Evolutionary conservation across 2,797 vertebrate genomes (phyloP).

Genomic region (Hozukius guyotensis): DNA sequence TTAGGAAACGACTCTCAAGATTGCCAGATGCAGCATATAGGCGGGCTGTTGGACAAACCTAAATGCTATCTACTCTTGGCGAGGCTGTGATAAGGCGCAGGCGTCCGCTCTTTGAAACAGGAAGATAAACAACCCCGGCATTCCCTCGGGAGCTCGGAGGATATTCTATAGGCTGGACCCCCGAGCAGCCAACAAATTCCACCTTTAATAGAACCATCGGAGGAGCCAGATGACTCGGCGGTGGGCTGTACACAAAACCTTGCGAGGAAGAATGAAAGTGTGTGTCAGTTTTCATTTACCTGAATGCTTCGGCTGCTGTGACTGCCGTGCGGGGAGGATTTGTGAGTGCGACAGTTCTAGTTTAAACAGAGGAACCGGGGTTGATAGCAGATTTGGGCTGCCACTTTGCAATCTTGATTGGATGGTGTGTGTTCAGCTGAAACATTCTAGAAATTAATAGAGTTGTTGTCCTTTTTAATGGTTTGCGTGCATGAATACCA

Average conservation of each 20-base stretch:
- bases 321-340: conserved; percentile 29
- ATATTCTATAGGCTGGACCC: conserved; percentile 69
- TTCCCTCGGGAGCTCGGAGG: conserved; percentile 60
- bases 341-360: conserved; percentile 47
- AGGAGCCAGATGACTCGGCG: conserved; percentile 61
- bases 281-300: conserved; percentile 78
- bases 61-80: conserved; percentile 71
- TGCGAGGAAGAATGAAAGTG: conserved; percentile 70
- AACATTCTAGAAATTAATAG: conserved; percentile 16
- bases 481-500: background rate
- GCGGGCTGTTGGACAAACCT: conserved; percentile 66
- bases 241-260: conserved; percentile 59
- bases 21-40: conserved; percentile 63
- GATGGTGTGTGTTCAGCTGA: conserved; percentile 11
- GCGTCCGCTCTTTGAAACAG: conserved; percentile 73
- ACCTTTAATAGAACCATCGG: conserved; percentile 70
- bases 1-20: conserved; percentile 63
- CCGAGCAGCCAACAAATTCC: conserved; percentile 64
- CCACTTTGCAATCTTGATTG: conserved; percentile 56
- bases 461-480: background rate
- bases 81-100: conserved; percentile 75
- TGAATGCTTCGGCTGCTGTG: conserved; percentile 59
- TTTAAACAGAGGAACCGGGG: conserved; percentile 37
- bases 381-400: conserved; percentile 39
- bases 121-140: conserved; percentile 76